Evolutionary conservation across 1,140 invertebrate genomes (phyloP).

Genomic region (Acyrthosiphon pisum): DNA sequence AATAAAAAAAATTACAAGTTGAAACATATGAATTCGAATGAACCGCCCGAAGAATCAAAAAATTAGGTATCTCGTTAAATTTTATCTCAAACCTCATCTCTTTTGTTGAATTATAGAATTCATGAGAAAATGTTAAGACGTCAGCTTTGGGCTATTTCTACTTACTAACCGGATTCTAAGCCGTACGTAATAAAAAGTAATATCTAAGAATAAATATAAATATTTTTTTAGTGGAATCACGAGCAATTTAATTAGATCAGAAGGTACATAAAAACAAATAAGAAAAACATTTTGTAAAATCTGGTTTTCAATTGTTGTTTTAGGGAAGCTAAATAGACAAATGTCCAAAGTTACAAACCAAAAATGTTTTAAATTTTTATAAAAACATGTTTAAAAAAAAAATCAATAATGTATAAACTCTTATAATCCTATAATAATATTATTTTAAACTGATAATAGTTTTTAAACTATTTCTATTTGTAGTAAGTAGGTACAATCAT

Average conservation of each 20-base stretch:
- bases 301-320: too few species aligned
- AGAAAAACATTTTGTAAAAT: too few species aligned
- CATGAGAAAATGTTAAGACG: conserved; percentile 18
- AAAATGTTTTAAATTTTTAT: too few species aligned
- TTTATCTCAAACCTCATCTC: conserved; percentile 10
- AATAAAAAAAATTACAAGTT: neutral
- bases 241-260: neutral
- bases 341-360: too few species aligned
- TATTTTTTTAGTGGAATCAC: neutral
- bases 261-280: too few species aligned
- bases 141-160: neutral
- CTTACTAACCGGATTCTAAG: conserved; percentile 16
- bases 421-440: too few species aligned
- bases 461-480: neutral
- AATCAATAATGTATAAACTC: too few species aligned
- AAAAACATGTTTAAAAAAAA: too few species aligned
- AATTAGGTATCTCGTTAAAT: neutral
- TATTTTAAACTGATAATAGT: neutral
- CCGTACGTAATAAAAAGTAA: neutral
- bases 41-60: neutral
- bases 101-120: conserved; percentile 29
- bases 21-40: conserved; percentile 2
- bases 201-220: neutral
- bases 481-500: neutral
- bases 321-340: too few species aligned